Base-by-base conservation (phyloP, 2,888 invertebrate genomes). In the Archips xylosteana region DNA sequence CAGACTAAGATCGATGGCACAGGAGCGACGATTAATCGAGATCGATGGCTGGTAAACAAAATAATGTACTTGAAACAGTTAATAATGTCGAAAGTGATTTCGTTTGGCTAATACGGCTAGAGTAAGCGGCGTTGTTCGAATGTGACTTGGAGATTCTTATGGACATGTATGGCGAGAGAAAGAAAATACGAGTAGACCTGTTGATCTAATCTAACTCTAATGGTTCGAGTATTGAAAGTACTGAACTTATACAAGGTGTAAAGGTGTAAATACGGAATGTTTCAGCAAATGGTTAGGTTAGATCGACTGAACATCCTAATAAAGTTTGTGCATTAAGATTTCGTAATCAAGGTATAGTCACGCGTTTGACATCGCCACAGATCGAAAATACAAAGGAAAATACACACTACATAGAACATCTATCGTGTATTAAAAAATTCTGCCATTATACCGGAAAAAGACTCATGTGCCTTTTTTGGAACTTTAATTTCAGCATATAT, bases 1-100 rank as follows among this genome's bases (percentile, higher is more conserved):
- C 65, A n/a, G 65, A 51, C 36, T 32, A 65, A 49, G 49, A 65
- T 51, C 51, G 65, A 65, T 65, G 13, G 62, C 36, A 34, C 51
- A 23, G 49, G 34, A 65, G 36, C 36, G 51, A 65, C 63, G 63
- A 63, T 63, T 63, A 63, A 63, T 47, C 45, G 45, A 63, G 47
- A 63, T 63, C 32, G 32, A 47, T 47, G 63, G 23, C 32, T 57
- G 23, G 63, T 63, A 32, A 63, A 23, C 45, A 47, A 63, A 47
- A 47, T 47, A 34, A 63, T 63, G 63, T 42, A 63, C 47, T 45
- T 45, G 1, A 42, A 47, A 47, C 63, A 34, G 47, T 63, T 60
- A 36, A 60, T 36, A 36, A 36, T 36, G 60, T 60, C 23, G 36
- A 60, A 60, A 60, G 60, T 60, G 36, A 59, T 32, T 34, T 59